phyloP scores from a whole-genome alignment of 2,113 vertebrate species.

The Rhabdornis inornatus region DNA sequence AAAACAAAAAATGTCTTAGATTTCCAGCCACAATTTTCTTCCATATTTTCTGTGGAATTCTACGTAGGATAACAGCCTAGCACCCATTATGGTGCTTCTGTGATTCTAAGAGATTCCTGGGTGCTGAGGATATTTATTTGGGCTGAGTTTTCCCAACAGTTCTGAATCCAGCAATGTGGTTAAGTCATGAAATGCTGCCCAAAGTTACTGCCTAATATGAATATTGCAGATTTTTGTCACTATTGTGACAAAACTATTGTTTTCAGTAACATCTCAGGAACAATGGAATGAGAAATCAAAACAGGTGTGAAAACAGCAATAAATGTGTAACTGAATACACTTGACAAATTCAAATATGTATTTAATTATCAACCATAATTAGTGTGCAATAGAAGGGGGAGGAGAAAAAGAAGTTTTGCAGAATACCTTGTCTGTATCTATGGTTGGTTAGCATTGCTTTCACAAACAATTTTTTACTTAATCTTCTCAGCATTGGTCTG shows the following conservation, averaged over 20 bases:
- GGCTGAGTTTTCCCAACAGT: too few species aligned
- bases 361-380: background rate
- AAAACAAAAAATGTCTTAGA: background rate
- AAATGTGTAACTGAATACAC: background rate
- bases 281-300: background rate
- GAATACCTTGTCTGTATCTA: background rate
- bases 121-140: background rate
- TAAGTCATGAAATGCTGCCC: background rate
- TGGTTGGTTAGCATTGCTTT: background rate
- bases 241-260: background rate
- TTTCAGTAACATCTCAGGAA: background rate
- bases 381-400: background rate
- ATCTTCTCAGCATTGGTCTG: background rate
- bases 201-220: background rate
- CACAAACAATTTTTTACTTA: background rate
- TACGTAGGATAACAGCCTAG: background rate
- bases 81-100: background rate
- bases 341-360: background rate
- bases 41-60: background rate
- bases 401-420: background rate
- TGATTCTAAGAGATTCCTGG: background rate
- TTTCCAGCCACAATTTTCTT: background rate
- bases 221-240: background rate
- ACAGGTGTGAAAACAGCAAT: background rate
- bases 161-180: too few species aligned